Base-by-base conservation (phyloP, 2,888 invertebrate genomes). In the Heteromurus nitidus region DNA sequence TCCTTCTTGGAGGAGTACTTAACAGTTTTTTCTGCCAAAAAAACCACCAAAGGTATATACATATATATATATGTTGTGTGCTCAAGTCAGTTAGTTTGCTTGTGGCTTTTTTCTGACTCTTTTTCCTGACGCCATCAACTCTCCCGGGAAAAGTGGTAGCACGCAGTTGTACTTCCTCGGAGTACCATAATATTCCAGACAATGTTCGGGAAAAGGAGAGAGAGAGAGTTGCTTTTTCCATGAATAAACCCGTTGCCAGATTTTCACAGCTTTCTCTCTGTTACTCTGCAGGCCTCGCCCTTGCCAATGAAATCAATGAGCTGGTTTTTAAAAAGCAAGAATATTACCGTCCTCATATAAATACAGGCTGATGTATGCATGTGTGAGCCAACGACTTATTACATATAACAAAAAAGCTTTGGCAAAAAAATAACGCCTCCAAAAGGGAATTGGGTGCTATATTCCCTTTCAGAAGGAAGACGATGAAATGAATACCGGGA, bases 271-370 rank as follows among this genome's bases (percentile, higher is more conserved):
- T 50, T 31, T 31, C 31, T 73, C 30, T 58, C 31, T 18, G 5
- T 20, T 30, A 24, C 64, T 53, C 50, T 44, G 42, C 31, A 42
- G 60, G 18, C 60, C 28, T 75, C 42, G 24, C 22, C 47, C 47
- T 77, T 69, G 76, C 76, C 76, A 77, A 77, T 77, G 76, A 50
- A 77, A 77, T 68, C 76, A 77, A 77, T 77, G 76, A 77, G 69
- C 68, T 68, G 76, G 69, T 77, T 77, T 75, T 67, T 68, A 22
- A 11, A 55, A 55, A 16, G 47, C 5, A 9, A 44, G 16, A n/a
- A n/a, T n/a, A n/a, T n/a, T n/a, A n/a, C n/a, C n/a, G n/a, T n/a
- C n/a, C n/a, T n/a, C n/a, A n/a, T n/a, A n/a, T n/a, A n/a, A n/a
- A n/a, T n/a, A n/a, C n/a, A n/a, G n/a, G n/a, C n/a, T n/a, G n/a